phyloP scores from a whole-genome alignment of 2,888 invertebrate genomes.

The Mactromeris polynyma region DNA sequence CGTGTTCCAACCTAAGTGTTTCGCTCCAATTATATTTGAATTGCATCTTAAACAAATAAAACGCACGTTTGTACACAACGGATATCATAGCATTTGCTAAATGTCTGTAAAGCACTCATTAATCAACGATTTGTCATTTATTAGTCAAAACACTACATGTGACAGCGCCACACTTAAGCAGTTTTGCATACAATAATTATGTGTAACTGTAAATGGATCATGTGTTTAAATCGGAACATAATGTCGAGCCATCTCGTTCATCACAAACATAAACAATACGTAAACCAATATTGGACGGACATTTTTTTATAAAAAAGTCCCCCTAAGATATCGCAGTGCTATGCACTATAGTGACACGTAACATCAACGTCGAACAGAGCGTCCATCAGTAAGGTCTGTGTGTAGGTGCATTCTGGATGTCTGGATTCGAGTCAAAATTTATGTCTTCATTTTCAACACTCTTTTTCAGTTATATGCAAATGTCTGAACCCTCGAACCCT shows the following conservation, averaged over 20 bases:
- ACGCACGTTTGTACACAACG: not conserved
- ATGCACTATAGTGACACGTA: no score
- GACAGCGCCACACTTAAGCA: no score
- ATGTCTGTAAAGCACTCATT: not conserved
- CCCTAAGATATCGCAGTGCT: no score
- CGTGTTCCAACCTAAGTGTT: not conserved
- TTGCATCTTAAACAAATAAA: not conserved
- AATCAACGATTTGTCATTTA: not conserved
- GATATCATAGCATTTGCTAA: not conserved
- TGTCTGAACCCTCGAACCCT: no score
- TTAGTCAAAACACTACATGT: not conserved
- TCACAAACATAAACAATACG: not conserved
- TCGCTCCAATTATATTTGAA: slow-evolving; percentile 17
- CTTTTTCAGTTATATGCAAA: no score
- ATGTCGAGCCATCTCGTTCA: not conserved
- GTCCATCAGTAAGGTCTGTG: no score
- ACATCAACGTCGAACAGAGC: no score
- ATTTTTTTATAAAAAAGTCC: no score
- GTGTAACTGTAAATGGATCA: not conserved
- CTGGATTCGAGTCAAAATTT: no score
- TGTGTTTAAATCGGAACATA: not conserved
- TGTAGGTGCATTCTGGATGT: no score
- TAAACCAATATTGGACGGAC: not conserved
- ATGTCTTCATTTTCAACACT: no score
- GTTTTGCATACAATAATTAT: no score